Base-by-base conservation (phyloP, 1,140 invertebrate genomes). In the Drosophila busckii region DNA sequence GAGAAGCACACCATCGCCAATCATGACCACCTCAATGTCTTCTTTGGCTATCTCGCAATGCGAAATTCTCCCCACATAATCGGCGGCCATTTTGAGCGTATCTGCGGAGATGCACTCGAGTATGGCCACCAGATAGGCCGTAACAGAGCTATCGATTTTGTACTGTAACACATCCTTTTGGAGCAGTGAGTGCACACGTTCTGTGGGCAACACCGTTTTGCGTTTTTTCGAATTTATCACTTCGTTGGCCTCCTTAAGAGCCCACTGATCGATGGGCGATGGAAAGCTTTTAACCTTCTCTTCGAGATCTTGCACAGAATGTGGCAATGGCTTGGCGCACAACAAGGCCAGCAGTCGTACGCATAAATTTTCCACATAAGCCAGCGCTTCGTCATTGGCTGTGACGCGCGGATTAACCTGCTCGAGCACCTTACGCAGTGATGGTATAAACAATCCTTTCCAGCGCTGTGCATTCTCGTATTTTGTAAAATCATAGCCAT, bases 21-120 rank as follows among this genome's bases (percentile, higher is more conserved):
- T 97, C 95, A 99, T 98, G 12, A 97, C 97, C 44, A 98, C 96
- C 89, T 95, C 94, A 85, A 98, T 96, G 87, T 99, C 97, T 86
- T 97, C 93, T 56, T 93, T 94, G 0, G 95, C 95, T 67, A 99
- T 97, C 87, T 96, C 94, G 10, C 92, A 91, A 38, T 97, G 95
- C 42, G 95, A 93, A 67, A 98, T 97, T 87, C 97, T 96, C 88
- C 97, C 97, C 3, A 98, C 97, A 90, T 98, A 99, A 87, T 97
- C 98, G 42, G 96, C 97, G 59, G 96, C 94, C 85, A 98, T 89
- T 91, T 97, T 97, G 7, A 98, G 89, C 75, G 99, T 98, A 89
- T 99, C 97, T 4, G 94, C 94, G 66, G 96, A 95, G 61, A 99
- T 97, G 85, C 97, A 98, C 89, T 99, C 97, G 60, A 99, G 88